These are phyloP conservation scores for Ovis aries DNA, from an alignment of 2,113 vertebrate species.

Conservation along the genomic window DNA sequence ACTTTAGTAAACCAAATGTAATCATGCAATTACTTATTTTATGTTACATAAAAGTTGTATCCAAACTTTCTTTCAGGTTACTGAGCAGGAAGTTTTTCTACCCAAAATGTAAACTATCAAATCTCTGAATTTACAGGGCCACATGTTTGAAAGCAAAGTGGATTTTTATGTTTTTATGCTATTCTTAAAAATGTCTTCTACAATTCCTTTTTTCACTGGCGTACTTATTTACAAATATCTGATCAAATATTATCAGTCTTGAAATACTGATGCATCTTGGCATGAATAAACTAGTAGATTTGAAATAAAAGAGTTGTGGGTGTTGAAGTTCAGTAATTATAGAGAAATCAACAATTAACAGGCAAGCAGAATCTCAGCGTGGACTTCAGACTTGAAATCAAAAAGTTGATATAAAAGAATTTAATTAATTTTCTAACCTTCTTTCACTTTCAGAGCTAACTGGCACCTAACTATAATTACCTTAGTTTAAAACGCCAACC, in stretches of 20 bases:
- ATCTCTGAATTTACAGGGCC: not conserved
- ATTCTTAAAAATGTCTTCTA: constrained; percentile 39
- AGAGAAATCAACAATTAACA: constrained; percentile 55
- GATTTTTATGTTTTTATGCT: not conserved
- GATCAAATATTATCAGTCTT: constrained; percentile 39
- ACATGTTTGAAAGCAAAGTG: not conserved
- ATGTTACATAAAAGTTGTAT: not conserved
- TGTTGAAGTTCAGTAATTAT: constrained; percentile 29
- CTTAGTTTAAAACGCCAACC: constrained; percentile 58
- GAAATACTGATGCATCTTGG: constrained; percentile 24
- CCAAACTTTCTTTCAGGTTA: not conserved
- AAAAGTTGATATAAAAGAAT: constrained; percentile 39
- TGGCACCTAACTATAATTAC: constrained; percentile 61
- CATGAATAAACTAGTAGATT: constrained; percentile 34
- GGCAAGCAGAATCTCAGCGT: constrained; percentile 5
- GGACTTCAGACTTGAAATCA: constrained; percentile 34
- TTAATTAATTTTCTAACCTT: constrained; percentile 64
- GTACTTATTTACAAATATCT: constrained; percentile 51
- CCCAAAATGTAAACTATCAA: not conserved
- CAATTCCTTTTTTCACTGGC: constrained; percentile 30
- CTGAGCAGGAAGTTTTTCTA: constrained; percentile 1
- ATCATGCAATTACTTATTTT: not conserved
- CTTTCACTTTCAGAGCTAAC: constrained; percentile 49
- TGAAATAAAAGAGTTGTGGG: constrained; percentile 26
- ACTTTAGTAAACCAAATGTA: constrained; percentile 3